Base-by-base conservation (phyloP, 92 coral and sea anemone genomes). In the Porites divaricata region DNA sequence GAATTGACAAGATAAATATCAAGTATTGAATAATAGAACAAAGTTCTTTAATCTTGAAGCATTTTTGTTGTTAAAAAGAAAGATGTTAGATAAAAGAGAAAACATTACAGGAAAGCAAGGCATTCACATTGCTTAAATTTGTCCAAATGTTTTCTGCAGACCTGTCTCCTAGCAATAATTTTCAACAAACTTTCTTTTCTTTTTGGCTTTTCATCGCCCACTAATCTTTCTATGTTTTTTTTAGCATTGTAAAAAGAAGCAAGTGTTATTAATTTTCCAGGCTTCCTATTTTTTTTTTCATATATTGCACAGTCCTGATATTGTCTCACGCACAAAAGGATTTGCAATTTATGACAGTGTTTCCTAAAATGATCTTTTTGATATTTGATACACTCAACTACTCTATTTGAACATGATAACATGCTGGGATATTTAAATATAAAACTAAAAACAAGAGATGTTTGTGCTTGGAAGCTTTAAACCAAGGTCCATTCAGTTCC, bases 341-440 rank as follows among this genome's bases (percentile, higher is more conserved):
- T 65, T 67, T 19, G 24, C 73, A 45, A 63, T 78, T 71, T 48
- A 72, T 78, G 82, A 78, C 82, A 49, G 52, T 20, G 54, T 41
- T 77, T 28, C 1, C 23, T 28, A 1, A 59, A 63, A 22, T 35
- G 8, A n/a, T 19, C 54, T 24, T 45, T 78, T 14, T 78, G 20
- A 23, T 78, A 16, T 14, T 66, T 54, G 59, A 54, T 9, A 54
- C 59, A 54, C 59, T 54, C 16, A 11, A 6, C 58, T 15, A 35
- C 45, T 35, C 45, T 6, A 35, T 35, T 35, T 35, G 45, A 35
- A 4, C 45, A 35, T 35, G 45, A 35, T 35, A 35, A 35, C 3
- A 6, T 35, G 6, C 45, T 35, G 45, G 45, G 45, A 35, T 35
- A 35, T 35, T 35, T 35, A 6, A 35, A 35, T 35, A 35, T 35